Conservation (phyloP, 2,113 vertebrate genomes). For the Telmatochromis sp. region DNA sequence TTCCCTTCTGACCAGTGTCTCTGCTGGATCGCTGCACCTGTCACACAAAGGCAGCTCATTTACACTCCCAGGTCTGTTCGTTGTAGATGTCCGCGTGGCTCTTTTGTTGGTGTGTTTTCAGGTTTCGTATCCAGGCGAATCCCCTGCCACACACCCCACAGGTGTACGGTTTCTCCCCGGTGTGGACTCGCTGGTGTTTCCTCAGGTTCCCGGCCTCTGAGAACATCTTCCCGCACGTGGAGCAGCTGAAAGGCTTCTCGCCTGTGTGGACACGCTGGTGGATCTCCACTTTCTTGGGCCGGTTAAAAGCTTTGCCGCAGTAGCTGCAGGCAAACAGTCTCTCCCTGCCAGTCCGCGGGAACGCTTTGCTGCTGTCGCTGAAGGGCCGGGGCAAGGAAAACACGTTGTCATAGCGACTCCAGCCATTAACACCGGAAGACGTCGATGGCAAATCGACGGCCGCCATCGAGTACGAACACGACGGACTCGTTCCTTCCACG, state of each 20-base stretch:
- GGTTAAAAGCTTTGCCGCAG: constrained; percentile 70
- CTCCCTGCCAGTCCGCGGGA: constrained; percentile 29
- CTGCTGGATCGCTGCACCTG: background rate
- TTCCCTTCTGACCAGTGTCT: background rate
- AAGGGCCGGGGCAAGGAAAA: background rate
- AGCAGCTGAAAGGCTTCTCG: constrained; percentile 69
- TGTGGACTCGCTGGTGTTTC: constrained; percentile 71
- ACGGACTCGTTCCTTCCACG: background rate
- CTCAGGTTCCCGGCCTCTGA: constrained; percentile 67
- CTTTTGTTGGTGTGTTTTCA: constrained; percentile 68
- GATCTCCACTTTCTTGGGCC: constrained; percentile 72
- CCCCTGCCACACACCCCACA: constrained; percentile 59
- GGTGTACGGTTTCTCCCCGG: constrained; percentile 64
- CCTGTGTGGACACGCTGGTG: constrained; percentile 71
- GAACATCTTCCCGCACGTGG: constrained; percentile 69
- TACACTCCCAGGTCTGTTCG: background rate
- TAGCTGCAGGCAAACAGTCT: constrained; percentile 66
- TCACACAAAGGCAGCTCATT: background rate
- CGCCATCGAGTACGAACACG: constrained; percentile 20
- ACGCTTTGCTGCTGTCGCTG: background rate
- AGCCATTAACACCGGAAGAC: constrained; percentile 14
- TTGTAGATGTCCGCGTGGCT: constrained; percentile 47
- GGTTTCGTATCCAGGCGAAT: constrained; percentile 69
- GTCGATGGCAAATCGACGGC: constrained; percentile 19
- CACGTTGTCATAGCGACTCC: background rate